These are phyloP conservation scores for Spheniscus humboldti DNA, from an alignment of 2,797 vertebrate genomes.

Conservation along the genomic window DNA sequence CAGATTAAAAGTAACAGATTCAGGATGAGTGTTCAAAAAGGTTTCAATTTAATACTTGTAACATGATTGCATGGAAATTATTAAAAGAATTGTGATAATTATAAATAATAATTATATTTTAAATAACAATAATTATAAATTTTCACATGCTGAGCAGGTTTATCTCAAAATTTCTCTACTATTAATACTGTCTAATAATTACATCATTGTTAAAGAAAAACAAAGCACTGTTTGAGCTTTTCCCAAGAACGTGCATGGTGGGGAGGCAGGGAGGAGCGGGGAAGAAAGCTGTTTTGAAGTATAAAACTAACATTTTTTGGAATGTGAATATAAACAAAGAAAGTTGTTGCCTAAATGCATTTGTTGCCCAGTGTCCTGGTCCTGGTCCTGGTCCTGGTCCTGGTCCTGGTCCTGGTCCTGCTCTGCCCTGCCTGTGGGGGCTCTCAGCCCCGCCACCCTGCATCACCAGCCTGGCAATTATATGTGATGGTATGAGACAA, in stretches of 20 bases:
- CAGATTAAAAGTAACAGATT: neutral
- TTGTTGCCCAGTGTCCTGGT: neutral
- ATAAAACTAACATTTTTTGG: neutral
- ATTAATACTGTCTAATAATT: neutral
- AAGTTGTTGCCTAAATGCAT: neutral
- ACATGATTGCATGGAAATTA: neutral
- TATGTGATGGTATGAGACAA: accelerated
- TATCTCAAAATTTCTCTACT: neutral
- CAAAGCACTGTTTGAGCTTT: neutral
- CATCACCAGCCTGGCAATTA: neutral
- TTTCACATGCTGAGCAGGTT: neutral
- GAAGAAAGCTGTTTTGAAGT: neutral
- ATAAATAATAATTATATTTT: neutral
- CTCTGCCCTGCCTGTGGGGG: neutral
- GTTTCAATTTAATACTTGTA: neutral
- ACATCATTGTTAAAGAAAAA: neutral
- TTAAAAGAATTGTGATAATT: neutral
- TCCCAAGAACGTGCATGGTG: neutral
- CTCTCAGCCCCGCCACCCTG: accelerated
- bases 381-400: neutral
- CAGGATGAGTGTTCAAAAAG: neutral
- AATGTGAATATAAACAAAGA: neutral
- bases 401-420: too few relatives aligned
- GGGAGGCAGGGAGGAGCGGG: neutral
- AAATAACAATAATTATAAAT: neutral